Base-by-base conservation (phyloP, 1,140 invertebrate species). In the Aphis craccivora region DNA sequence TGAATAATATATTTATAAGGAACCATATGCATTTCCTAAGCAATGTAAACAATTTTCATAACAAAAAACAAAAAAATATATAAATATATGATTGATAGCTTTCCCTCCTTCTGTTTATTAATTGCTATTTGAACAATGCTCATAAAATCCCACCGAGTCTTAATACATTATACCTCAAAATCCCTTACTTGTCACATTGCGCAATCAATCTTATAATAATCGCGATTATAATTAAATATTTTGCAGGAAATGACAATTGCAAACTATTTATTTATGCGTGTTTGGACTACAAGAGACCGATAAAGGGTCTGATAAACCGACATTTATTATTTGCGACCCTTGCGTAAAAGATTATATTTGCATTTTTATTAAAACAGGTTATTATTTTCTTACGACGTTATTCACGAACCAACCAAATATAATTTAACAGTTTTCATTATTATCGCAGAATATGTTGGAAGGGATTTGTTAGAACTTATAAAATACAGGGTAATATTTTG, bases 171-270 rank as follows among this genome's bases (percentile, higher is more conserved):
- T 53, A 89, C 87, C 45, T 89, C 45, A 37, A 89, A 89, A 89
- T 53, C 48, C 87, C 87, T 89, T 53, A 35, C 87, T 51, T 89
- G 87, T 89, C 87, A 89, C 87, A 89, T 51, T 8, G 8, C 5
- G 20, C n/a, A 53, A 89, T 89, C 87, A 89, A 89, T 89, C 87
- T 89, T 89, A 89, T 53, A 87, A n/a, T 87, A 87, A 87, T 87
- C 84, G 43, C 84, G 84, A 89, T 53, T 51, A 89, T 89, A 89
- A 89, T 89, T 89, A 89, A 89, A 89, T 89, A 89, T 89, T 89
- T 48, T 18, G n/a, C 87, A n/a, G 87, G 48, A 89, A 89, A 89
- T 89, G 87, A 89, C 87, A 89, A 89, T 89, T 51, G 87, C 2
- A 8, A 35, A 89, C n/a, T 89, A 53, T 89, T 89, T 89, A 89